Conservation (phyloP, 2,113 vertebrate genomes). For the Jaculus jaculus region DNA sequence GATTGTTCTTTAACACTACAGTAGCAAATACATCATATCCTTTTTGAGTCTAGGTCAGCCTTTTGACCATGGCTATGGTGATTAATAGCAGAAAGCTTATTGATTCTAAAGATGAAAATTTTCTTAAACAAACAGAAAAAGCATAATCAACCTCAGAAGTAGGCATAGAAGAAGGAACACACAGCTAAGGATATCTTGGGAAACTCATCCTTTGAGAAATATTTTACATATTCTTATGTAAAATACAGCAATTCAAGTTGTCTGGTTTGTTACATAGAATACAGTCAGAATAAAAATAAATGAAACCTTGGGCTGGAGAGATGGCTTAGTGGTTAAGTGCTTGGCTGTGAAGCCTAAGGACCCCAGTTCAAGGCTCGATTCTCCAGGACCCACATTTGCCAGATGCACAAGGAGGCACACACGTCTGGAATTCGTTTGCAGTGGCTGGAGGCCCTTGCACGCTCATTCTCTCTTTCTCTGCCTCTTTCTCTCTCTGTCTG, state of each 20-base stretch:
- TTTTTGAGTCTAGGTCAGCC: neutral
- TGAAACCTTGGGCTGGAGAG: too few relatives aligned
- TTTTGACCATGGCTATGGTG: neutral
- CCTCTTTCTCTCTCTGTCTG: too few relatives aligned
- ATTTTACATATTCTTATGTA: neutral
- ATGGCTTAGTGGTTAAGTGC: too few relatives aligned
- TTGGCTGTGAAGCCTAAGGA: too few relatives aligned
- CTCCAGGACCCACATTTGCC: too few relatives aligned
- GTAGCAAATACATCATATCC: neutral
- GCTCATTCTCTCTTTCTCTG: too few relatives aligned
- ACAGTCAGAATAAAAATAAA: slow-evolving; percentile 41
- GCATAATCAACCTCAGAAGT: neutral
- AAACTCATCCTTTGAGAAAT: neutral
- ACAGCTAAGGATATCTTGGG: neutral
- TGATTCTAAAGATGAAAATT: neutral
- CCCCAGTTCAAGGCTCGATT: too few relatives aligned
- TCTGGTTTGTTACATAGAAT: neutral
- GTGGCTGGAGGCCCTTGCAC: too few relatives aligned
- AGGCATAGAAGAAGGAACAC: neutral
- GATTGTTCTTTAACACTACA: neutral
- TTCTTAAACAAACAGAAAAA: neutral
- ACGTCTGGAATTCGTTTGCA: too few relatives aligned
- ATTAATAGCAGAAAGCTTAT: neutral
- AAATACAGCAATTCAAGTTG: neutral
- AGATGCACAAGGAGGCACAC: too few relatives aligned